These are phyloP conservation scores for Rhamnusium bicolor DNA, from an alignment of 2,888 invertebrate species.

Conservation along the genomic window DNA sequence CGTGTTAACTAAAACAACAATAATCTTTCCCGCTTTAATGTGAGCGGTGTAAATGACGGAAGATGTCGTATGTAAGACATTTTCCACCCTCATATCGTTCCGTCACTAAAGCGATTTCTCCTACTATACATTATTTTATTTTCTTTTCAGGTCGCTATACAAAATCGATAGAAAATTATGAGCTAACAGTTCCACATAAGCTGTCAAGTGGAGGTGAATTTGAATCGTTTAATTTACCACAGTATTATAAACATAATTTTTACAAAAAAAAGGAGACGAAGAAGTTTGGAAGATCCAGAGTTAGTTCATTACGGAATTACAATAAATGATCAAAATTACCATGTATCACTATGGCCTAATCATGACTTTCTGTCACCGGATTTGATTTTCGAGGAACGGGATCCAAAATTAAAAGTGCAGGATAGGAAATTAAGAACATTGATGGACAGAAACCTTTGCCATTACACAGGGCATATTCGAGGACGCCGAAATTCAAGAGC, in stretches of 20 bases:
- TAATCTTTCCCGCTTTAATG: too few relatives aligned
- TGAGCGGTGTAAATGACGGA: too few relatives aligned
- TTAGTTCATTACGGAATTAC: slow-evolving; percentile 64
- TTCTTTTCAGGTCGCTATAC: slow-evolving; percentile 71
- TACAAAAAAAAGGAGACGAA: slow-evolving; percentile 48
- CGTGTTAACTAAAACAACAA: too few relatives aligned
- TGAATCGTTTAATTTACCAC: slow-evolving; percentile 69
- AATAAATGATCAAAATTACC: slow-evolving; percentile 65
- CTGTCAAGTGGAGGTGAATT: slow-evolving; percentile 70
- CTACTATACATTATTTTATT: neutral
- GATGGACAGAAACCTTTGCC: slow-evolving; percentile 67
- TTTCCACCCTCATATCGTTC: too few relatives aligned
- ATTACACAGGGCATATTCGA: slow-evolving; percentile 73
- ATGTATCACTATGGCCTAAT: slow-evolving; percentile 73
- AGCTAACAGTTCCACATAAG: slow-evolving; percentile 71
- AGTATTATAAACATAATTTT: slow-evolving; percentile 67
- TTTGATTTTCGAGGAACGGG: slow-evolving; percentile 64
- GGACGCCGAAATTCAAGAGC: slow-evolving; percentile 70
- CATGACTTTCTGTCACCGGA: slow-evolving; percentile 72
- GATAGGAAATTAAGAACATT: slow-evolving; percentile 59
- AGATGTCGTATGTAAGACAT: too few relatives aligned
- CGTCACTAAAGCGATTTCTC: too few relatives aligned
- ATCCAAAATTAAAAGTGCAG: slow-evolving; percentile 59
- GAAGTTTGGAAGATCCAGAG: slow-evolving; percentile 57
- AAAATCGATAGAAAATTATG: slow-evolving; percentile 69